phyloP scores from a whole-genome alignment of 2,113 vertebrate genomes.

The Cranoglanis bouderius region DNA sequence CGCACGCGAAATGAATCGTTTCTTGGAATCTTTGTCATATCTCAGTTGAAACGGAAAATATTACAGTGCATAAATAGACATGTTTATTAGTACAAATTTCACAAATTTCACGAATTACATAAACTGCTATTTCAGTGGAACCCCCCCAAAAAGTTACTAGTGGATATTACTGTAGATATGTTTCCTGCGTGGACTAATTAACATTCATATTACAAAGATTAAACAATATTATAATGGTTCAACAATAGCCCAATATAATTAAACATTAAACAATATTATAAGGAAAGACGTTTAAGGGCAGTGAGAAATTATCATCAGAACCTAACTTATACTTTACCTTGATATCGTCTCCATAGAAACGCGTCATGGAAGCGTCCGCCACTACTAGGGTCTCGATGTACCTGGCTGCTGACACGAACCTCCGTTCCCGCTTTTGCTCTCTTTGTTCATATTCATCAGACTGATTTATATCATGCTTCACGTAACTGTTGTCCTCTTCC shows the following conservation, averaged over 20 bases:
- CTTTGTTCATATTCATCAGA: background rate
- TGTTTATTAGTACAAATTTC: background rate
- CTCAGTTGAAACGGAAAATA: background rate
- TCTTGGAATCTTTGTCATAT: constrained; percentile 8
- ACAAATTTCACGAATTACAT: too few species aligned
- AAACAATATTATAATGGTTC: background rate
- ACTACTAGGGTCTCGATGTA: constrained; percentile 84
- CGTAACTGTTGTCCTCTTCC: constrained; percentile 9
- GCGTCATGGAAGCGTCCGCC: constrained; percentile 79
- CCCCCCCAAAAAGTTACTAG: background rate
- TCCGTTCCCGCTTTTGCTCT: constrained; percentile 56
- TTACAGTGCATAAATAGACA: background rate
- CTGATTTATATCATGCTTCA: background rate
- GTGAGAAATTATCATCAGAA: too few species aligned
- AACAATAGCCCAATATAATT: background rate
- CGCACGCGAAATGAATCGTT: background rate
- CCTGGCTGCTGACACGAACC: constrained; percentile 79
- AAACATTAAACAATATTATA: background rate
- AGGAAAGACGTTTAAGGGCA: background rate
- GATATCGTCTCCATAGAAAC: constrained; percentile 79
- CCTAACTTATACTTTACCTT: constrained; percentile 67
- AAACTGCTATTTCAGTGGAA: background rate
- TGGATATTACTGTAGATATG: too few species aligned
- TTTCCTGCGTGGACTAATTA: background rate
- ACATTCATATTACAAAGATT: background rate